A percentile compares a stretch with the other conserved stretches of the same genome.
Evolutionary conservation across 2,797 vertebrate genomes (phyloP).

Genomic region (Acipenser ruthenus): DNA sequence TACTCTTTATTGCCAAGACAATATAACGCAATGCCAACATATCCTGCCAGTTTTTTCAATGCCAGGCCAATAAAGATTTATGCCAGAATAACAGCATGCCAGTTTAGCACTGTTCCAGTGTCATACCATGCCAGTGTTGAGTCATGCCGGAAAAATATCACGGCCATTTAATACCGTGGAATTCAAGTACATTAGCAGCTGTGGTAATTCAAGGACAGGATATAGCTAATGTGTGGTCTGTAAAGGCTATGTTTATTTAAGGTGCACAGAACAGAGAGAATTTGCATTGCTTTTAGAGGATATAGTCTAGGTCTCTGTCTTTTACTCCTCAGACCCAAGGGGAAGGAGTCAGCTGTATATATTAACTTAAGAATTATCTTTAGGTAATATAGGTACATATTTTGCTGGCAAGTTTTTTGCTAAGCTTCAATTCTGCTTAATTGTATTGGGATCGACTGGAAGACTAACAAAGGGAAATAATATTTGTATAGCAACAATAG

Average conservation of each 20-base stretch:
- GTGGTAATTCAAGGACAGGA: constrained; percentile 12
- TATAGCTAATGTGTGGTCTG: constrained; percentile 5
- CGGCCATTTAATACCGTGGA: neutral
- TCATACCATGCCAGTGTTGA: neutral
- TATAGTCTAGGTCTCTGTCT: no score
- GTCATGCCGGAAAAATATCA: neutral
- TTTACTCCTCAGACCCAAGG: no score
- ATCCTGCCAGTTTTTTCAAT: neutral
- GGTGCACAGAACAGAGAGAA: no score
- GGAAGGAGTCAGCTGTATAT: no score
- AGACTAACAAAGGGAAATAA: no score
- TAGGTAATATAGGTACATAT: no score
- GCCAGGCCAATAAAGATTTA: neutral
- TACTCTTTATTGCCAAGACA: neutral
- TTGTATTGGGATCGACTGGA: no score
- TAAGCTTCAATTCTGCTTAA: no score
- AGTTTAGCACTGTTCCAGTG: neutral
- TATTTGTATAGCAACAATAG: no score
- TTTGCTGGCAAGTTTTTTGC: no score
- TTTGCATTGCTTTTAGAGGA: no score
- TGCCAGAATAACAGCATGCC: constrained; percentile 1
- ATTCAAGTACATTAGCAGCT: constrained; percentile 7
- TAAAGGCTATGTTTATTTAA: neutral
- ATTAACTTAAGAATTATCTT: no score
- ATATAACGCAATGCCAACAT: neutral